A percentile compares a stretch with the other conserved stretches of the same genome.
Conservation (phyloP, 2,888 invertebrate genomes). For the Sinodicranocentrus sp. region DNA sequence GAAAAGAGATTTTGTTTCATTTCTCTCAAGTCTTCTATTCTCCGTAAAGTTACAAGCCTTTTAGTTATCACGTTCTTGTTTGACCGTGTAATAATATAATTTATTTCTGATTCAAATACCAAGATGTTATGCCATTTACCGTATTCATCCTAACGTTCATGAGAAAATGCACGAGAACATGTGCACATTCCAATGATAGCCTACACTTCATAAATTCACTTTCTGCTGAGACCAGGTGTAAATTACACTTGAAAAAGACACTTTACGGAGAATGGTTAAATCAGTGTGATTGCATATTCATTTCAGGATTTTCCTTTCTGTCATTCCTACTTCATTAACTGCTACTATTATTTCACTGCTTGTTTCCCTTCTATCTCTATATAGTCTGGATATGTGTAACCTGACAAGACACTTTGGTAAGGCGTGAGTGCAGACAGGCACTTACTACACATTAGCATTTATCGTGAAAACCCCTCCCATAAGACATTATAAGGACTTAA, state of each 20-base stretch:
- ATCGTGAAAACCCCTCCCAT: conserved; percentile 49
- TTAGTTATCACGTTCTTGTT: too few species aligned
- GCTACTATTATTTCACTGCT: neutral
- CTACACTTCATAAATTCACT: too few species aligned
- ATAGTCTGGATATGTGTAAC: too few species aligned
- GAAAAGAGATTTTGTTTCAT: too few species aligned
- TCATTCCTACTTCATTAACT: conserved; percentile 5
- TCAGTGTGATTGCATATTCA: conserved; percentile 4
- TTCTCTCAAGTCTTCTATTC: too few species aligned
- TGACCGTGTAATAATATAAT: too few species aligned
- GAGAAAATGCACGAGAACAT: too few species aligned
- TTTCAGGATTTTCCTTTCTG: conserved; percentile 6
- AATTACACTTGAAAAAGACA: neutral
- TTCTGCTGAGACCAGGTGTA: neutral
- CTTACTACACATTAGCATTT: conserved; percentile 31
- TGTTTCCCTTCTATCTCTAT: neutral
- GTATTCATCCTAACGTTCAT: too few species aligned
- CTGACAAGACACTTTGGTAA: too few species aligned
- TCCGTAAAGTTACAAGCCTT: too few species aligned
- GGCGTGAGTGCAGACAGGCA: conserved; percentile 21
- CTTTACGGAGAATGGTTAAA: neutral
- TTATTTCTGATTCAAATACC: neutral
- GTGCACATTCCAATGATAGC: too few species aligned
- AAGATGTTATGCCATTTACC: neutral
- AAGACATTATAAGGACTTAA: conserved; percentile 51